Evolutionary conservation across 1,140 invertebrate genomes (phyloP).

Genomic region (Drosophila teissieri): DNA sequence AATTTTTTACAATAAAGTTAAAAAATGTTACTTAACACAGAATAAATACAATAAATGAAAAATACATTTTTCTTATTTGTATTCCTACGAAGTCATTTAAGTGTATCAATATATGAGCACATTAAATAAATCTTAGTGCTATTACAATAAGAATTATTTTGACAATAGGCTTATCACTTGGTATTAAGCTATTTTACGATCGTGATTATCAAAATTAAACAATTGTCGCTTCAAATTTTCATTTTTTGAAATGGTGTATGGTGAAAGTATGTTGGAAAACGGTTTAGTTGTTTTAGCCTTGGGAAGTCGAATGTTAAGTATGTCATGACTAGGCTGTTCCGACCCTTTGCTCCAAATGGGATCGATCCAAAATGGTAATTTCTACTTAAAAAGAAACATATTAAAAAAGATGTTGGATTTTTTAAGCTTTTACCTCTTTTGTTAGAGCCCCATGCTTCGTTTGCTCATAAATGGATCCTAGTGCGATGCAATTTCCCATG

Average conservation of each 20-base stretch:
- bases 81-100: too few relatives aligned
- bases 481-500: neutral
- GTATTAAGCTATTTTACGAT: constrained; percentile 69
- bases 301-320: constrained; percentile 70
- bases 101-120: too few relatives aligned
- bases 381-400: constrained; percentile 23
- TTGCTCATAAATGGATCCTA: constrained; percentile 51
- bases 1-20: too few relatives aligned
- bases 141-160: too few relatives aligned
- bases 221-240: constrained; percentile 78
- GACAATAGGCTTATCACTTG: neutral
- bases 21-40: too few relatives aligned
- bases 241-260: constrained; percentile 77
- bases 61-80: too few relatives aligned
- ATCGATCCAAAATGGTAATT: constrained; percentile 81
- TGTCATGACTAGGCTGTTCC: constrained; percentile 45
- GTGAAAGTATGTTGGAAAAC: constrained; percentile 70
- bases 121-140: neutral
- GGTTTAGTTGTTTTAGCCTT: constrained; percentile 67
- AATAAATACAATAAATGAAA: too few relatives aligned
- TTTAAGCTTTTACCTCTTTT: constrained; percentile 62
- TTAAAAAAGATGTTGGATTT: neutral
- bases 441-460: constrained; percentile 85
- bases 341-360: constrained; percentile 76
- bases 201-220: constrained; percentile 77